Evolutionary conservation across 2,113 vertebrate species (phyloP).

Genomic region (Hirundichthys speculiger): DNA sequence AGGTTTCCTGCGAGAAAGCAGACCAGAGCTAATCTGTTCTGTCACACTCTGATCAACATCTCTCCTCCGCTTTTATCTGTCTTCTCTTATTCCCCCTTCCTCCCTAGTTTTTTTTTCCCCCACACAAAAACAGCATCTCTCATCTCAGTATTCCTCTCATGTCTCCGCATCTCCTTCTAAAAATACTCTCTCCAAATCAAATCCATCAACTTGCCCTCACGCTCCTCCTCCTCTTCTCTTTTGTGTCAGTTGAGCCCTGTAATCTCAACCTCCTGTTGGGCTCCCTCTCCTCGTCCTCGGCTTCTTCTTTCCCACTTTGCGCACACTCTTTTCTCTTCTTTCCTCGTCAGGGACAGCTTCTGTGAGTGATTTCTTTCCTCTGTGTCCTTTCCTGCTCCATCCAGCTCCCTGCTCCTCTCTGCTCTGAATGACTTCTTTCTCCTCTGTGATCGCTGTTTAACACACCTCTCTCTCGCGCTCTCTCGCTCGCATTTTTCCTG

Average conservation of each 20-base stretch:
- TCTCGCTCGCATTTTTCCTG: conserved; percentile 24
- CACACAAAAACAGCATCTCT: conserved; percentile 32
- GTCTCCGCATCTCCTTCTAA: conserved; percentile 61
- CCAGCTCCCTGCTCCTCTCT: conserved; percentile 50
- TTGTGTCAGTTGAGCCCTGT: conserved; percentile 56
- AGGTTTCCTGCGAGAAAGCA: conserved; percentile 59
- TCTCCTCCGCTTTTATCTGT: conserved; percentile 12
- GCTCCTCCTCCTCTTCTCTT: conserved; percentile 52
- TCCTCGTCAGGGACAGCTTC: conserved; percentile 35
- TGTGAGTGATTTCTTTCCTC: conserved; percentile 43
- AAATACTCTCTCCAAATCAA: conserved; percentile 72
- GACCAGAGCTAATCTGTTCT: conserved; percentile 68
- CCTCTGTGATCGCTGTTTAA: conserved; percentile 44
- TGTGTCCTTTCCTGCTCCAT: conserved; percentile 60
- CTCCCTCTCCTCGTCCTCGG: conserved; percentile 42
- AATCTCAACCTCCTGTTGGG: conserved; percentile 49
- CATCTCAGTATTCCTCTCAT: conserved; percentile 55
- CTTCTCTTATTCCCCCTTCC: conserved; percentile 22
- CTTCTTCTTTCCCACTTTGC: conserved; percentile 58
- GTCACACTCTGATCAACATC: conserved; percentile 50
- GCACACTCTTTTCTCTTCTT: conserved; percentile 37
- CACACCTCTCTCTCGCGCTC: conserved; percentile 32
- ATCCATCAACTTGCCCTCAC: conserved; percentile 72
- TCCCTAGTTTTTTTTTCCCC: conserved; percentile 23
- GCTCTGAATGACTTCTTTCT: conserved; percentile 62